These are phyloP conservation scores for Pygocentrus nattereri DNA, from an alignment of 2,797 vertebrate genomes.

Conservation along the genomic window DNA sequence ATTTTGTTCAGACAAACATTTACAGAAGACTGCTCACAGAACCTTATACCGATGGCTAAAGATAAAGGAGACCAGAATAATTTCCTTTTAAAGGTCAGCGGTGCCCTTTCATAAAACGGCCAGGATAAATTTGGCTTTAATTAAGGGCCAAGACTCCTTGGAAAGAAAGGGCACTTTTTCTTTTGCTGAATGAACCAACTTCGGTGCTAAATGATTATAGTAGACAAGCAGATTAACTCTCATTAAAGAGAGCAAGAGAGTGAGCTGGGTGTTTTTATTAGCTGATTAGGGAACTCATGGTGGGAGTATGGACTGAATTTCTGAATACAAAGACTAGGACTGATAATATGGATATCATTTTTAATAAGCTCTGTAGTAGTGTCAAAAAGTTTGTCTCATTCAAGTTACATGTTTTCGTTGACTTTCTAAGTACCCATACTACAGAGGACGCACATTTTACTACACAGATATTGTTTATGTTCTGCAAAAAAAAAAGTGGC, in stretches of 20 bases:
- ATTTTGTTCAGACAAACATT: conserved; percentile 19
- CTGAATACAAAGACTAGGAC: background rate
- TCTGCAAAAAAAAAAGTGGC: too few relatives aligned
- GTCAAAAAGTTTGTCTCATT: too few relatives aligned
- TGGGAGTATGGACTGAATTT: background rate
- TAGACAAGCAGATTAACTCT: conserved; percentile 35
- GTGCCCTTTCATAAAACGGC: conserved; percentile 36
- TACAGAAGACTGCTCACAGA: background rate
- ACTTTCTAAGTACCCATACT: too few relatives aligned
- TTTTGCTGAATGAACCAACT: conserved; percentile 29
- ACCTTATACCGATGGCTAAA: background rate
- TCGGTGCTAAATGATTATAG: conserved; percentile 26
- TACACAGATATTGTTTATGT: too few relatives aligned
- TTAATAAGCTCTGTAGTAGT: background rate
- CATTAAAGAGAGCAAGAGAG: conserved; percentile 1
- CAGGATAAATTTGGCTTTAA: conserved; percentile 18
- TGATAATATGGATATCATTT: background rate
- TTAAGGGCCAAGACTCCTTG: conserved; percentile 8
- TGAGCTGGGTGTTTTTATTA: conserved; percentile 12
- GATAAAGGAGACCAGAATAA: conserved; percentile 10
- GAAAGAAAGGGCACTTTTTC: conserved; percentile 7
- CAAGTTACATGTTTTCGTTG: too few relatives aligned
- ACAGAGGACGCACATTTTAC: too few relatives aligned
- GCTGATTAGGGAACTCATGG: conserved; percentile 30
- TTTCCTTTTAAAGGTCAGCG: conserved; percentile 46